Evolutionary conservation across 2,113 vertebrate species (phyloP), one percentile per base, ranked within the genome.

Genomic region (Hymenochirus boettgeri): DNA sequence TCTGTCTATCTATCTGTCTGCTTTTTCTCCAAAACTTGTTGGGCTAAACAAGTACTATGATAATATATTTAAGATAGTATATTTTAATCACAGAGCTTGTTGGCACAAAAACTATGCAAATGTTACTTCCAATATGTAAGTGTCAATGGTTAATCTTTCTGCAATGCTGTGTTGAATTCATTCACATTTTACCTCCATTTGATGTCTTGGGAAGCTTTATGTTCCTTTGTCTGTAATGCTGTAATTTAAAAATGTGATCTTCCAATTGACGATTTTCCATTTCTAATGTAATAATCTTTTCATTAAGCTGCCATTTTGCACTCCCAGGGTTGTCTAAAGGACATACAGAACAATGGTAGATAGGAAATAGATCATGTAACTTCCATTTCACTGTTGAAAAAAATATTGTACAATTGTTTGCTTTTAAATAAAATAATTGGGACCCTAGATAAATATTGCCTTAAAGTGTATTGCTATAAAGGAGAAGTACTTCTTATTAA

Each of bases 201-300:
- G 72, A 42, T 46, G 65, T 69, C 42, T 33, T 64, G 37, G 61
- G 27, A 48, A 58, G 25, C 23, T 33, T 59, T 19, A 31, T 65
- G 7, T 72, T 62, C 55, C 57, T 73, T 39, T 59, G 57, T 60
- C 58, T 72, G 59, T 55, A 71, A 31, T 67, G 39, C 46, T 75
- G 62, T 33, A 70, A 42, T 65, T 47, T 73, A 19, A 73, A 70
- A 46, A 79, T 57, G 51, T 77, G 70, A 27, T 76, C 77, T 56
- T 79, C 77, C 11, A 81, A 62, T 19, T 17, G 57, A 19, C 64
- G 71, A 56, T 79, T 79, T 62, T 79, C 71, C 2, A 76, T 29
- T 70, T 81, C 79, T 17, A 69, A 48, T 11, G 71, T 51, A 18
- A 76, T 62, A 35, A 81, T 62, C 23, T 76, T 74, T 7, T 57